Percentiles rank a stretch among this genome's conserved stretches.
Conservation (phyloP, 2,797 vertebrate genomes). For the Anguilla pacifica region DNA sequence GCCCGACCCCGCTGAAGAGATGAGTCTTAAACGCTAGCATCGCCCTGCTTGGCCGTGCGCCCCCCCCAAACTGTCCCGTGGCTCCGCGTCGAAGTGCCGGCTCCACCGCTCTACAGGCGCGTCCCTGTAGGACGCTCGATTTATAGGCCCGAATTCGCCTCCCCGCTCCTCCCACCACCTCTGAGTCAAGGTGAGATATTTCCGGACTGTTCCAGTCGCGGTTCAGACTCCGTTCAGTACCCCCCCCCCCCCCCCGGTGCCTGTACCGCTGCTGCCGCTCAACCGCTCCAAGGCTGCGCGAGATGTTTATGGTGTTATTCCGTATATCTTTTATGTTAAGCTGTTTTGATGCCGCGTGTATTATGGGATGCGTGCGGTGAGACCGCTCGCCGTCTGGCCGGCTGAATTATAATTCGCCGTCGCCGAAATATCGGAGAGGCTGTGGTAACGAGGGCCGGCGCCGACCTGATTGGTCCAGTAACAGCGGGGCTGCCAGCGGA, state of each 20-base stretch:
- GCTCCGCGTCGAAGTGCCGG: neutral
- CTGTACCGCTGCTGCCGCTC: neutral
- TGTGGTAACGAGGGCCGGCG: neutral
- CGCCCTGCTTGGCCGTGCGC: neutral
- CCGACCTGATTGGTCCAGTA: neutral
- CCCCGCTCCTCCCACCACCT: neutral
- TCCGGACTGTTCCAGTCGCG: neutral
- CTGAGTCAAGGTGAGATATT: constrained; percentile 16
- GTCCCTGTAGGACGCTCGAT: constrained; percentile 1
- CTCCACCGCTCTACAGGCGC: neutral
- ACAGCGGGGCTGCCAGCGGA: neutral
- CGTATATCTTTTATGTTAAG: neutral
- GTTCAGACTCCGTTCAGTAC: neutral
- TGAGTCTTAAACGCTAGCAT: neutral
- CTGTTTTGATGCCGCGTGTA: neutral
- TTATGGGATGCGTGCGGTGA: neutral
- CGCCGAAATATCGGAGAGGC: neutral
- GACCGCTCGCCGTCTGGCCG: neutral
- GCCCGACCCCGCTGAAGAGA: neutral
- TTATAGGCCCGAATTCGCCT: neutral
- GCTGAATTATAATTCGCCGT: neutral
- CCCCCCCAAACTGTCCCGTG: neutral
- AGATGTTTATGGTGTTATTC: neutral
- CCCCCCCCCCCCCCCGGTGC: neutral
- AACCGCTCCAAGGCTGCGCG: neutral